A percentile compares a stretch with the other conserved stretches of the same genome.
These are phyloP conservation scores for Diabrotica virgifera DNA, from an alignment of 1,140 invertebrate genomes.

Conservation along the genomic window DNA sequence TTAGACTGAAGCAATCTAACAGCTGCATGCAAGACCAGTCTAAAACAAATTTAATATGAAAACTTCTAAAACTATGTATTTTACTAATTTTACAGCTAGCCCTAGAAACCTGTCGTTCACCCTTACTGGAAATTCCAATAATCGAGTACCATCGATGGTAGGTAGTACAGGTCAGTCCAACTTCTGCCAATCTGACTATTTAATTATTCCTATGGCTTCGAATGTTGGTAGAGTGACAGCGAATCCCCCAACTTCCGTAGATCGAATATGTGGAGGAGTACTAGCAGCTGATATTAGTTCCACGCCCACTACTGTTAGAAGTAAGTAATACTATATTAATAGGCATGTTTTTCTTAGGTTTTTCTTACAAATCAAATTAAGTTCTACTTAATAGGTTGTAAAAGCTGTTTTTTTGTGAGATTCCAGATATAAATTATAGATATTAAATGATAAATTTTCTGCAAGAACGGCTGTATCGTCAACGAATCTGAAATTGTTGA, in stretches of 20 bases:
- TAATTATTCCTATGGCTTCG: slow-evolving; percentile 71
- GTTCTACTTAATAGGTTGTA: too few species aligned
- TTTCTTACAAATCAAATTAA: too few species aligned
- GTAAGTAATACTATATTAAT: slow-evolving; percentile 52
- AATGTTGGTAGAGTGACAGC: slow-evolving; percentile 61
- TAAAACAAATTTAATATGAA: too few species aligned
- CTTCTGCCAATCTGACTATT: slow-evolving; percentile 71
- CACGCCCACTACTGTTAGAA: slow-evolving; percentile 59
- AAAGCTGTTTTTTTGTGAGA: too few species aligned
- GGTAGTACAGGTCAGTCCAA: slow-evolving; percentile 57
- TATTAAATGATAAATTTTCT: too few species aligned
- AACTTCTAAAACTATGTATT: neutral
- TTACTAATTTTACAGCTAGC: slow-evolving; percentile 52
- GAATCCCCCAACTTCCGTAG: slow-evolving; percentile 58
- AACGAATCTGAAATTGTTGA: too few species aligned
- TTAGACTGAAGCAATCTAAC: too few species aligned
- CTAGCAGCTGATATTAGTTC: slow-evolving; percentile 63
- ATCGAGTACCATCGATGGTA: slow-evolving; percentile 62
- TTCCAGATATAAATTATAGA: too few species aligned
- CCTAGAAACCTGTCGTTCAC: slow-evolving; percentile 67
- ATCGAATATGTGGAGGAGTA: slow-evolving; percentile 69
- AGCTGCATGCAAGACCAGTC: too few species aligned
- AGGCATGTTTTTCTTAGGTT: too few species aligned
- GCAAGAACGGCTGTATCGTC: too few species aligned
- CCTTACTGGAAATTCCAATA: slow-evolving; percentile 67